phyloP scores from a whole-genome alignment of 1,140 invertebrate genomes.

The Apis laboriosa region DNA sequence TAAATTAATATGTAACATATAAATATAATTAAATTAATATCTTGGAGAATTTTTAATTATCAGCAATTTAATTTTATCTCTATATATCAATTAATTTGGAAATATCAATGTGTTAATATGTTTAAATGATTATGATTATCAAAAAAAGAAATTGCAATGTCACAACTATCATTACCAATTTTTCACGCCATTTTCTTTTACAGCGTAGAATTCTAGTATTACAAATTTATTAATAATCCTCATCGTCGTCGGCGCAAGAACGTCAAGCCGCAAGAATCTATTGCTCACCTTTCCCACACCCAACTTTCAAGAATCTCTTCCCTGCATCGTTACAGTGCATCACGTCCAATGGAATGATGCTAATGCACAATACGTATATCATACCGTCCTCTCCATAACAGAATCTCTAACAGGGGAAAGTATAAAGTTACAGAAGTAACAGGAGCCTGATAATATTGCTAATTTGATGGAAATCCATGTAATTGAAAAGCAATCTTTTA shows the following conservation, averaged over 20 bases:
- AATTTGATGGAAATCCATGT: not conserved
- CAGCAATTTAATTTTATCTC: no score
- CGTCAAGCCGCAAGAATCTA: no score
- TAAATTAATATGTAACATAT: no score
- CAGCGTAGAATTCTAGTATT: not conserved
- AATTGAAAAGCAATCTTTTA: not conserved
- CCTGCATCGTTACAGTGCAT: not conserved
- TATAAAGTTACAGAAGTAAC: not conserved
- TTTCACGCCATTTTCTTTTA: no score
- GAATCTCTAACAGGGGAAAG: not conserved
- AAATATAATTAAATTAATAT: no score
- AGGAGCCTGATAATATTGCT: not conserved
- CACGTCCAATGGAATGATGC: not conserved
- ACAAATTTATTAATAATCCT: not conserved
- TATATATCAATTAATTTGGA: no score
- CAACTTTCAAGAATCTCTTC: not conserved
- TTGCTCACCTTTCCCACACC: conserved; percentile 5
- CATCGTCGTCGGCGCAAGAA: not conserved
- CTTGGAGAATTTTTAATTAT: no score
- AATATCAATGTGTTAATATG: no score
- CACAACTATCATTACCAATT: no score
- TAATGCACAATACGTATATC: not conserved
- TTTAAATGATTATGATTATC: no score
- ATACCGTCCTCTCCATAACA: not conserved
- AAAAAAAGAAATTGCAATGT: no score